These are phyloP conservation scores for Hermaeophaga mercurialis DNA, from an alignment of 2,888 invertebrate genomes.

Conservation along the genomic window DNA sequence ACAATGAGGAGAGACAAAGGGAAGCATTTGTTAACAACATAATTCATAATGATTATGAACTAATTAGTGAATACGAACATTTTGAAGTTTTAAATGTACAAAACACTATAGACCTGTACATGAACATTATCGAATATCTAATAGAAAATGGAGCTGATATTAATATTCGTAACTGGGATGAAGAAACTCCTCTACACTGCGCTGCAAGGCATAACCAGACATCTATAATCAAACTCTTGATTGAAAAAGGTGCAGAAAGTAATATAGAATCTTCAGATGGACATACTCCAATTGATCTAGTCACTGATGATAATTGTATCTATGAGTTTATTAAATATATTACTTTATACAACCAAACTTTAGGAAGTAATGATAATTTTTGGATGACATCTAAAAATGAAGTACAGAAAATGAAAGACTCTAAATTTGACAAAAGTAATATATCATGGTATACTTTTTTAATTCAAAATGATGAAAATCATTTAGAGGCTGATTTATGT, in stretches of 20 bases:
- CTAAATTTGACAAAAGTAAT: slow-evolving; percentile 1
- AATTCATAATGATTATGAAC: background rate
- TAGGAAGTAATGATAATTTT: background rate
- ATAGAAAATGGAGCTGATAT: slow-evolving; percentile 4
- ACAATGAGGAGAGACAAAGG: background rate
- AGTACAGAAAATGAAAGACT: background rate
- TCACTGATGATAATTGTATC: background rate
- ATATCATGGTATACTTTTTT: background rate
- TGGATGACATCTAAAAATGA: background rate
- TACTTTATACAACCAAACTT: background rate
- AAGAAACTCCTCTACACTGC: slow-evolving; percentile 6
- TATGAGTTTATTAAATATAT: slow-evolving; percentile 4
- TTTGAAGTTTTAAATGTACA: background rate
- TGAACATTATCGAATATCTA: background rate
- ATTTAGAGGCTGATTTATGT: background rate
- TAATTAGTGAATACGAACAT: background rate
- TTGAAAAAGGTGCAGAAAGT: slow-evolving; percentile 1
- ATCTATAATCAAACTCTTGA: slow-evolving; percentile 2
- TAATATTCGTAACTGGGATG: slow-evolving; percentile 3
- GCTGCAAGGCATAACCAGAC: slow-evolving; percentile 1
- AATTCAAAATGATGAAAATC: slow-evolving; percentile 1
- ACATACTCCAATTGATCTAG: background rate
- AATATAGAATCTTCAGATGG: slow-evolving; percentile 5
- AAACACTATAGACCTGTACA: background rate
- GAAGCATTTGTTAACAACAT: background rate